Percentiles rank a stretch among this genome's conserved stretches.
These are phyloP conservation scores for Gymnothorax javanicus DNA, from an alignment of 2,797 vertebrate genomes.

Conservation along the genomic window DNA sequence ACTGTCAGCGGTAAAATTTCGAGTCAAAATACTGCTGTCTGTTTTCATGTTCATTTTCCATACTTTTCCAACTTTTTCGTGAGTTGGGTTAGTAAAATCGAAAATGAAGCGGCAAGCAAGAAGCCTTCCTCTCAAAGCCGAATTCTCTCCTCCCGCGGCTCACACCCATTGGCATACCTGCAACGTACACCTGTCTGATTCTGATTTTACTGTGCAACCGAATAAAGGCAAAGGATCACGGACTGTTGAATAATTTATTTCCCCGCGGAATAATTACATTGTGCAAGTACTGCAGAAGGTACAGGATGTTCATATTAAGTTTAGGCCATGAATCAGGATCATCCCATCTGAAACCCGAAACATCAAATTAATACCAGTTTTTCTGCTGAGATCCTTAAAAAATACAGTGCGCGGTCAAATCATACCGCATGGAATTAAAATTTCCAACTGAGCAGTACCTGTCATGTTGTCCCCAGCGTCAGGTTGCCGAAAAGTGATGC, in stretches of 20 bases:
- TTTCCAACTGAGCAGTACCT: background rate
- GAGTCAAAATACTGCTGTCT: no score
- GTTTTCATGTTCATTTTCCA: no score
- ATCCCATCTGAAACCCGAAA: background rate
- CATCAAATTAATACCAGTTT: background rate
- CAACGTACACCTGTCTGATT: background rate
- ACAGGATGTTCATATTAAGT: background rate
- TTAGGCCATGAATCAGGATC: conserved; percentile 9
- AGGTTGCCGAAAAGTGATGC: background rate
- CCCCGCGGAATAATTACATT: conserved; percentile 17
- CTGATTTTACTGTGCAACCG: background rate
- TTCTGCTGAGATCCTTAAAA: background rate
- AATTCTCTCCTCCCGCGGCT: background rate
- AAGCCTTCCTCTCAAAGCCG: background rate
- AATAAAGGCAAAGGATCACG: background rate
- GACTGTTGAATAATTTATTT: conserved; percentile 21
- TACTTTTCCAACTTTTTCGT: no score
- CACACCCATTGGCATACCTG: background rate
- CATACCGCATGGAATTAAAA: conserved; percentile 12
- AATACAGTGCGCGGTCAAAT: background rate
- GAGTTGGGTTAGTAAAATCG: no score
- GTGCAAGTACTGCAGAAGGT: conserved; percentile 3
- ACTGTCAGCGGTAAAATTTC: no score
- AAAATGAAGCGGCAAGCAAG: background rate
- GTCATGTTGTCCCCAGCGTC: background rate